Conservation (phyloP, 2,888 invertebrate genomes). For the Cheilosia urbana region DNA sequence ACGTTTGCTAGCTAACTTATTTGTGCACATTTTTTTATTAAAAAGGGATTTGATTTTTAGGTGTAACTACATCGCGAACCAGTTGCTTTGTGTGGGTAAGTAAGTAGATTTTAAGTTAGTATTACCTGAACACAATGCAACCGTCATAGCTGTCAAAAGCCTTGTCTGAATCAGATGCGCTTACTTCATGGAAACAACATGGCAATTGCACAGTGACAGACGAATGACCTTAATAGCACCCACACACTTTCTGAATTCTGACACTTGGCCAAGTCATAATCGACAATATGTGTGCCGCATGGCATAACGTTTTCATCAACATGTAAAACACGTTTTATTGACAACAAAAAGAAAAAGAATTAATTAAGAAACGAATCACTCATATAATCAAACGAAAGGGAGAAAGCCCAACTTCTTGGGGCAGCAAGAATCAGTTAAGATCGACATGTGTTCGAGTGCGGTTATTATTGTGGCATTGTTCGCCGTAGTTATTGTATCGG, state of each 20-base stretch:
- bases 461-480: constrained; percentile 23
- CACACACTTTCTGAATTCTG: neutral
- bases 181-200: too few species aligned
- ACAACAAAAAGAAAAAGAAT: constrained; percentile 5
- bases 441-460: constrained; percentile 31
- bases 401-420: constrained; percentile 39
- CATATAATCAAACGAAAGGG: constrained; percentile 1
- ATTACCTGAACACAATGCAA: too few species aligned
- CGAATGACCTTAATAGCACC: neutral
- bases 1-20: too few species aligned
- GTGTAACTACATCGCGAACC: too few species aligned
- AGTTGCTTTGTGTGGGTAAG: too few species aligned
- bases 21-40: too few species aligned
- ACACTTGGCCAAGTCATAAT: constrained; percentile 12
- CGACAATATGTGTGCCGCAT: neutral
- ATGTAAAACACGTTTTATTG: constrained; percentile 44
- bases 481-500: neutral
- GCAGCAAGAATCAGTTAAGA: constrained; percentile 36
- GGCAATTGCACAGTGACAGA: too few species aligned
- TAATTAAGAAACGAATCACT: neutral
- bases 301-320: constrained; percentile 30
- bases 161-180: too few species aligned
- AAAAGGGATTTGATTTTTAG: too few species aligned
- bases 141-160: too few species aligned
- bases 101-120: too few species aligned